Conservation (phyloP, 2,113 vertebrate genomes). For the Onychorhynchus coronatus region DNA sequence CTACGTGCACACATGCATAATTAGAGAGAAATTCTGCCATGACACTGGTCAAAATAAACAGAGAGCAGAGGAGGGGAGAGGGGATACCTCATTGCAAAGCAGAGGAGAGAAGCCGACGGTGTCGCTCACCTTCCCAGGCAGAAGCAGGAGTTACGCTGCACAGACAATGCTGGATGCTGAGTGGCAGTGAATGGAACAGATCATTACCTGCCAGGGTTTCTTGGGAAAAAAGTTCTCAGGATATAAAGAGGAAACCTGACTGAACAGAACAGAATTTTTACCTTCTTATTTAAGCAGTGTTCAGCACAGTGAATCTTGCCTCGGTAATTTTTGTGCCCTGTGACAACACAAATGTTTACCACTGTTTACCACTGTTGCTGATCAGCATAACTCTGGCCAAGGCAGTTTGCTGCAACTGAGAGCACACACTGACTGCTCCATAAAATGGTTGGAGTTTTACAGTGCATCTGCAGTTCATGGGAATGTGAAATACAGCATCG, state of each 20-base stretch:
- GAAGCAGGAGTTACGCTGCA: neutral
- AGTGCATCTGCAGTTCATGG: neutral
- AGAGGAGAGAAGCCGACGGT: accelerated
- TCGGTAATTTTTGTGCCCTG: neutral
- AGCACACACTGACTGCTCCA: neutral
- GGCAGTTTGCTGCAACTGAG: neutral
- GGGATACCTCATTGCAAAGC: neutral
- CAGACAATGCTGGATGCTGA: neutral
- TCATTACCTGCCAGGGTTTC: neutral
- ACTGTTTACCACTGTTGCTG: neutral
- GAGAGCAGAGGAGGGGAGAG: neutral
- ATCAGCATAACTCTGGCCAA: neutral
- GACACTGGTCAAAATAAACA: neutral
- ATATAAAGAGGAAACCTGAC: neutral
- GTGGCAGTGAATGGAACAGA: neutral
- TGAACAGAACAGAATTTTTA: neutral
- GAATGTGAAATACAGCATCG: neutral
- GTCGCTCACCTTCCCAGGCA: neutral
- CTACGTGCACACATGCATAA: neutral
- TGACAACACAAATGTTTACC: neutral
- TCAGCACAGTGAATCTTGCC: neutral
- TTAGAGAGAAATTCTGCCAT: neutral
- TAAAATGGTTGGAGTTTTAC: neutral
- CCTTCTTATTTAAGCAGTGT: neutral
- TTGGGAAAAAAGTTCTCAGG: neutral